These are phyloP conservation scores for Charaxes varanes DNA, from an alignment of 1,140 invertebrate genomes.

Conservation along the genomic window DNA sequence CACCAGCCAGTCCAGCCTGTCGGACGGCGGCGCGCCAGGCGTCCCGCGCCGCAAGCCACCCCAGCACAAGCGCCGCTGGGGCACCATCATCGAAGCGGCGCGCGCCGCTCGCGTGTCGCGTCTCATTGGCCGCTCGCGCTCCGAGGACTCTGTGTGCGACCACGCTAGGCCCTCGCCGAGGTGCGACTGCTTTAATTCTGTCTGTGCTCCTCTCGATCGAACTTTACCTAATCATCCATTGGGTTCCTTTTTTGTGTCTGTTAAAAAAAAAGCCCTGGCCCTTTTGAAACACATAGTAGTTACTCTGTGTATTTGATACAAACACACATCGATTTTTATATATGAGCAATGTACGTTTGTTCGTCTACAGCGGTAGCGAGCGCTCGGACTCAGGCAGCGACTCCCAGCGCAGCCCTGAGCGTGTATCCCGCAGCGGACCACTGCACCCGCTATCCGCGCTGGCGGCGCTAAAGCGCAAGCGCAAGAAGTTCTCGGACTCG, in stretches of 20 bases:
- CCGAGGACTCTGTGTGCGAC: slow-evolving; percentile 89
- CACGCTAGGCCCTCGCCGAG: slow-evolving; percentile 71
- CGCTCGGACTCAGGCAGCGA: slow-evolving; percentile 58
- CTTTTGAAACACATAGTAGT: no score
- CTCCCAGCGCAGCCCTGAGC: slow-evolving; percentile 56
- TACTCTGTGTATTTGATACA: no score
- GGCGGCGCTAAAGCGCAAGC: slow-evolving; percentile 82
- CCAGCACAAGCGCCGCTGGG: slow-evolving; percentile 83
- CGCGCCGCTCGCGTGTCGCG: slow-evolving; percentile 83
- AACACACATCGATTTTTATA: no score
- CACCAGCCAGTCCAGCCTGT: slow-evolving; percentile 53
- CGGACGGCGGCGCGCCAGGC: slow-evolving; percentile 35
- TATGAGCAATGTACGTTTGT: no score
- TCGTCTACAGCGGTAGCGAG: slow-evolving; percentile 45
- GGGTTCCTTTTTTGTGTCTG: no score
- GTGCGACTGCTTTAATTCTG: no score
- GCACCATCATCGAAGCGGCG: slow-evolving; percentile 90
- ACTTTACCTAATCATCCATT: no score
- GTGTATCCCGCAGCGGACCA: slow-evolving; percentile 33
- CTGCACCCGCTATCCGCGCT: slow-evolving; percentile 74
- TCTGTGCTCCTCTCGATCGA: no score
- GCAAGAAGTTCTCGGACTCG: slow-evolving; percentile 86
- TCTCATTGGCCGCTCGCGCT: slow-evolving; percentile 82
- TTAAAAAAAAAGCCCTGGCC: no score
- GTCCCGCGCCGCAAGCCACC: slow-evolving; percentile 69